Evolutionary conservation across 2,888 invertebrate genomes (phyloP), one percentile per base, ranked within the genome.

Genomic region (Eupithecia subumbrata): DNA sequence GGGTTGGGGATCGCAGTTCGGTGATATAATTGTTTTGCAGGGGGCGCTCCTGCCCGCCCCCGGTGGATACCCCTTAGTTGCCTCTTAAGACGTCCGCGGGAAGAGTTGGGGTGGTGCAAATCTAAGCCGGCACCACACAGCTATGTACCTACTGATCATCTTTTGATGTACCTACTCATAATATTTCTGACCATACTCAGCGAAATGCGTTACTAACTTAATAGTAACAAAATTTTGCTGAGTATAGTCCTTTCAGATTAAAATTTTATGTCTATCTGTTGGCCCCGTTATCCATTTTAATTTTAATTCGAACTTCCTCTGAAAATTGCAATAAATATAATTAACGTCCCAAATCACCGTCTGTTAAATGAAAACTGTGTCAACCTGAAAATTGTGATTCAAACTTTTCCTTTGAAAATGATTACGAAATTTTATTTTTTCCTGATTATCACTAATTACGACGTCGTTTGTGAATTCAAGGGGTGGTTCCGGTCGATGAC

Each of bases 391-490:
- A 37, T 67, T 71, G 71, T 76, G 64, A 78, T 78, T 22, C 60
- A 37, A 87, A 88, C 83, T 89, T 88, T 83, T 82, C 78, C 86
- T 89, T 85, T 91, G 89, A 87, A 87, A 88, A 88, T 84, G 85
- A 87, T 85, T 87, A 84, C 84, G 84, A 89, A 84, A 89, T 91
- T 30, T 84, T 84, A 83, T 83, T 86, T 87, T 80, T 77, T 75
- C 34, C 81, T 89, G 89, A 92, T 91, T 89, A 91, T 92, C 92
- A 90, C 92, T 92, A 92, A 93, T 93, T 93, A 92, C 78, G 82
- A 84, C 87, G 84, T 79, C 87, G 88, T 90, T 90, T 88, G 86
- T 88, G 86, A 89, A 85, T 87, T 84, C 83, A 84, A 82, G 86
- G 85, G 83, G 85, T 82, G 82, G 79, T 78, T 86, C 88, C 87